These are phyloP conservation scores for Sceloporus undulatus DNA, from an alignment of 2,113 vertebrate species.

Conservation along the genomic window DNA sequence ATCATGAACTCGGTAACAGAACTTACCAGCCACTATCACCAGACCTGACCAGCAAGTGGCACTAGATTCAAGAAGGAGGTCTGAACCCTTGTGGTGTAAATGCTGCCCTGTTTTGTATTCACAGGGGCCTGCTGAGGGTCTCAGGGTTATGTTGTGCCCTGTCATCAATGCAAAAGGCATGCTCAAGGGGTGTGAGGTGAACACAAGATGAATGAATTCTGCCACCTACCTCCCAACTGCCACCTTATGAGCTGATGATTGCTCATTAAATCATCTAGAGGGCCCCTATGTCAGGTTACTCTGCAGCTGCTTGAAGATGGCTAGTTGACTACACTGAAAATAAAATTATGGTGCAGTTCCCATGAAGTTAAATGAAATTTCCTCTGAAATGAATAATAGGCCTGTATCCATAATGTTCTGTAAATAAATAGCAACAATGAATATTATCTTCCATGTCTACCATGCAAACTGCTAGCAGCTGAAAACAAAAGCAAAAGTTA, in stretches of 20 bases:
- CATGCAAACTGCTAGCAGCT: neutral
- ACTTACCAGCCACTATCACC: too few species aligned
- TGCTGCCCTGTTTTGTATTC: neutral
- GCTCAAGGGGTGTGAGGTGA: neutral
- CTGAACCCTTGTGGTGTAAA: too few species aligned
- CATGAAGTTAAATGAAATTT: neutral
- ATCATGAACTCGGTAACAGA: too few species aligned
- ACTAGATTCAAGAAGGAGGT: neutral
- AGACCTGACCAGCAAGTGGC: too few species aligned
- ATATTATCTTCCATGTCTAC: neutral
- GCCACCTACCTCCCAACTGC: neutral
- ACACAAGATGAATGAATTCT: neutral
- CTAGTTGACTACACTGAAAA: neutral
- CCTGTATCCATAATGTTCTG: neutral
- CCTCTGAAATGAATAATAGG: neutral
- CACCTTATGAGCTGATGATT: neutral
- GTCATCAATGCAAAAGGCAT: neutral
- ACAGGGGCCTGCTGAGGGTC: neutral
- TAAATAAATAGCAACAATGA: neutral
- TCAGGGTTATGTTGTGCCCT: neutral
- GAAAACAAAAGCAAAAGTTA: too few species aligned
- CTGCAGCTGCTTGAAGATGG: neutral
- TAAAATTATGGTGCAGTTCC: neutral
- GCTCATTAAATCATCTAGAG: neutral
- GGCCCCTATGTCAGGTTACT: neutral